Evolutionary conservation across 2,888 invertebrate species (phyloP).

Genomic region (Linnaemya tessellans): DNA sequence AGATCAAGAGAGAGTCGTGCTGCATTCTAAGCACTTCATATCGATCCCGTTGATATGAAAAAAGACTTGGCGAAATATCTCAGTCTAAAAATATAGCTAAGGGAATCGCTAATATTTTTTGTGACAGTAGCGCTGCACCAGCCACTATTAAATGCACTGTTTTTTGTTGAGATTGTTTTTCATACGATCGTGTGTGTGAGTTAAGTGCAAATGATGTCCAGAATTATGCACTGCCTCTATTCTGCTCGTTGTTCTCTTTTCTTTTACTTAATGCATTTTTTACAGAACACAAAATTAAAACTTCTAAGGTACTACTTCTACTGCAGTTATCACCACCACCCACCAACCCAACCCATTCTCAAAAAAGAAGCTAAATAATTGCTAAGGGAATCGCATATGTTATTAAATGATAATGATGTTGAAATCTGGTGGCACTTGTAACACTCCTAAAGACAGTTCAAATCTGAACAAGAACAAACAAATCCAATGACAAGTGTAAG

Average conservation of each 20-base stretch:
- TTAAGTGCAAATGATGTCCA: not conserved
- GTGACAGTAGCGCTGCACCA: conserved; percentile 50
- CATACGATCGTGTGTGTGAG: conserved; percentile 2
- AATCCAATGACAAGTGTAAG: conserved; percentile 42
- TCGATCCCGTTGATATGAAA: conserved; percentile 50
- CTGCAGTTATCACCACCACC: not conserved
- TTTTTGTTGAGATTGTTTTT: not conserved
- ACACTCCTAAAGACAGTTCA: conserved; percentile 2
- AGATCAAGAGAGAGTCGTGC: conserved; percentile 63
- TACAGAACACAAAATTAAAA: conserved; percentile 54
- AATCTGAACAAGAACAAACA: conserved; percentile 11
- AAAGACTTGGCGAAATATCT: conserved; percentile 59
- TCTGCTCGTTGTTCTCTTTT: not conserved
- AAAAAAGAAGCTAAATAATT: conserved; percentile 66
- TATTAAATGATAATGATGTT: conserved; percentile 59
- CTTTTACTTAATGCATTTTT: conserved; percentile 7
- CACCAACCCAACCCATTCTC: conserved; percentile 22
- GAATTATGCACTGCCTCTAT: not conserved
- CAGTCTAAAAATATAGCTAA: conserved; percentile 71
- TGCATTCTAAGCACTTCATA: conserved; percentile 41
- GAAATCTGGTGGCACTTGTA: conserved; percentile 50
- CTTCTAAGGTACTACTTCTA: not conserved
- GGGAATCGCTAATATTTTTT: conserved; percentile 72
- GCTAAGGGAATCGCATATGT: conserved; percentile 72
- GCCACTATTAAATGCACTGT: not conserved